Evolutionary conservation across 2,888 invertebrate species (phyloP).

Genomic region (Dolichomitus sp.): DNA sequence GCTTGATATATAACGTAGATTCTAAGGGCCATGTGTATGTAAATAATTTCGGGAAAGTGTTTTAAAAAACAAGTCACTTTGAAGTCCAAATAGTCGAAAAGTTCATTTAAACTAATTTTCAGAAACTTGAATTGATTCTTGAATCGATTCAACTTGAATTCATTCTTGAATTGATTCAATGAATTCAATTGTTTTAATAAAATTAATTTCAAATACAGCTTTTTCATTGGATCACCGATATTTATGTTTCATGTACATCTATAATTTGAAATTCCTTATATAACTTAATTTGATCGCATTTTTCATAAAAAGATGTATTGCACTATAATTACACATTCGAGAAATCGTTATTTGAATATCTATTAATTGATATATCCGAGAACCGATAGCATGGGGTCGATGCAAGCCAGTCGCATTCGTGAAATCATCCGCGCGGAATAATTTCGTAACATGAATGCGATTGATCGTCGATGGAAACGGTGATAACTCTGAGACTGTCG

Average conservation of each 20-base stretch:
- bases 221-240: no score
- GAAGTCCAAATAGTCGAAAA: no score
- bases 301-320: no score
- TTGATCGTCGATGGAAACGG: conserved; percentile 7
- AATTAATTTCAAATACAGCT: no score
- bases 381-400: neutral
- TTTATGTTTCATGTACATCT: no score
- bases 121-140: no score
- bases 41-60: no score
- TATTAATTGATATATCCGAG: neutral
- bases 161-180: neutral
- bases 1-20: neutral
- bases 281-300: no score
- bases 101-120: neutral
- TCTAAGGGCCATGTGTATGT: neutral
- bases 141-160: neutral
- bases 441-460: neutral
- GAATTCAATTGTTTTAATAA: neutral
- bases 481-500: conserved; percentile 6
- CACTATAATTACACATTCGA: neutral
- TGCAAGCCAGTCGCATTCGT: neutral
- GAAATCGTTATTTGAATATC: neutral
- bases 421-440: conserved; percentile 1
- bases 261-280: no score
- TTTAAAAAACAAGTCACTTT: no score